These are phyloP conservation scores for Brachypalpus laphriformis DNA, from an alignment of 2,888 invertebrate genomes.

Conservation along the genomic window DNA sequence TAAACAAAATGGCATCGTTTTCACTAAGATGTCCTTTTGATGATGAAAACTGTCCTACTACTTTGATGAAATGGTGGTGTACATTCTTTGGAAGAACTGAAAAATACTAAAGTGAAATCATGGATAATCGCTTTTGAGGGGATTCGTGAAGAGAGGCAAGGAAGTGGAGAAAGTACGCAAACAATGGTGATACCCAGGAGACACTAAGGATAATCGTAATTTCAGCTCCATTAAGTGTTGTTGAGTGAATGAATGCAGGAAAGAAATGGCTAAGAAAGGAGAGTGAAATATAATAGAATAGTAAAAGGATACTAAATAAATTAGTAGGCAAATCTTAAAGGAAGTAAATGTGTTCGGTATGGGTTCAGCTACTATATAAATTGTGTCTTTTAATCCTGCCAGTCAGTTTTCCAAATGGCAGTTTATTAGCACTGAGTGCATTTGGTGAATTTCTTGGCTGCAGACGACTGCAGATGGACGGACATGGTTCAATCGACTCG, in stretches of 20 bases:
- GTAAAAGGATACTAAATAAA: conserved; percentile 3
- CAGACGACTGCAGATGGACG: too few species aligned
- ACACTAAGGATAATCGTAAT: conserved; percentile 39
- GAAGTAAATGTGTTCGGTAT: too few species aligned
- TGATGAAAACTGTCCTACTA: conserved; percentile 37
- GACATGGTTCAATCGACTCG: too few species aligned
- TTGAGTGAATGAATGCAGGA: conserved; percentile 9
- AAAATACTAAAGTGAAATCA: conserved; percentile 23
- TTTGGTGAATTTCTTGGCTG: too few species aligned
- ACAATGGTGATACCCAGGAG: background rate
- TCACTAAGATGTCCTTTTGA: conserved; percentile 26
- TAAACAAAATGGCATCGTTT: conserved; percentile 43
- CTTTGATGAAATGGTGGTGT: background rate
- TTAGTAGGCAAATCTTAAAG: too few species aligned
- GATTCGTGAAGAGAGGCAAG: background rate
- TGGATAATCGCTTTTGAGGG: conserved; percentile 29
- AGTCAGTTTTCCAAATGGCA: too few species aligned
- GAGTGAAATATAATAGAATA: conserved; percentile 17
- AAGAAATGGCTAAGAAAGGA: conserved; percentile 1
- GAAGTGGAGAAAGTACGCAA: background rate
- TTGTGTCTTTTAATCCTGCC: too few species aligned
- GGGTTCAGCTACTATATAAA: too few species aligned
- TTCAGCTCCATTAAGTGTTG: conserved; percentile 44
- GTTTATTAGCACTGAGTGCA: too few species aligned
- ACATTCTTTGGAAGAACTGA: background rate